Base-by-base conservation (phyloP, 37 sponge, comb jelly and placozoan genomes). In the Dysidea cf. avara region DNA sequence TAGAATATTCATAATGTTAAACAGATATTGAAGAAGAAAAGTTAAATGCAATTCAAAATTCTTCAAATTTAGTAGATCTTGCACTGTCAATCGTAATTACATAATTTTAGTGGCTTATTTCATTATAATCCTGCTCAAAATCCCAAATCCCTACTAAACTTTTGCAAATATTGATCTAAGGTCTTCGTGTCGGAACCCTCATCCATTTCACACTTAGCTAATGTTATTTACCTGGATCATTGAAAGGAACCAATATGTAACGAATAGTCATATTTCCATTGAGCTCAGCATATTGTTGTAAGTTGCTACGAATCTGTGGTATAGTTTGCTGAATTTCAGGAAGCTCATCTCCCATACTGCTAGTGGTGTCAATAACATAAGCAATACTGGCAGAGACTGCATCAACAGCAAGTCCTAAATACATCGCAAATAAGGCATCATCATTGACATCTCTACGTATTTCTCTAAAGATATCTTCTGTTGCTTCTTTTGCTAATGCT, bases 291-390 rank as follows among this genome's bases (percentile, higher is more conserved):
- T 75, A 75, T 18, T 63, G 40, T 26, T 54, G 7, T 30, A 80
- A 43, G 18, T 60, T n/a, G 2, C 3, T 9, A 30, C 66, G 0
- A 39, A 80, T 69, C 2, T 21, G 5, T 28, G 64, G 72, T 22
- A 80, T 70, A 5, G 72, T 61, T 20, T 53, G 54, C 39, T 80
- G 81, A 29, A 80, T 80, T 39, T 70, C 66, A 3, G 81, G 72
- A 22, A 80, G 38, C 47, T 69, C 81, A 18, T 80, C 81, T 3
- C 29, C 11, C 81, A 80, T 80, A 29, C 81, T 70, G 0, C 72
- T 54, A 50, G 81, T 80, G 32, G 81, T 80, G 40, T 80, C 81
- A 61, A 80, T 80, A 0, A 80, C 81, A 71, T 71, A 80, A 12
- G 81, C 72, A 5, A 80, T 71, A 38, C 66, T 76, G 24, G 69